These are phyloP conservation scores for Cheilosia vulpina DNA, from an alignment of 2,888 invertebrate genomes.

Conservation along the genomic window DNA sequence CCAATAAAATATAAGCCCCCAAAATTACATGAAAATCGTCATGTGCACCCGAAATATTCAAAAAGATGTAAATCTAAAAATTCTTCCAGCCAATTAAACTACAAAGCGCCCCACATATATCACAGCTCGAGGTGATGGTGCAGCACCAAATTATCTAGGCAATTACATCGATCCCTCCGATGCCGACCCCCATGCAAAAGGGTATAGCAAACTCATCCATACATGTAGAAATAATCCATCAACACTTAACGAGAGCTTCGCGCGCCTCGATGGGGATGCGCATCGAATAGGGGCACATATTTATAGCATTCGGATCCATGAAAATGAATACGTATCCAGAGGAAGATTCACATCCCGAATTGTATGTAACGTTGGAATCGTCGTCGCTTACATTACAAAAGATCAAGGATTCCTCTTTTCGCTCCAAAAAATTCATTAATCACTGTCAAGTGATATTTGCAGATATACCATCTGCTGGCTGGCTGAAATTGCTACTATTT, in stretches of 20 bases:
- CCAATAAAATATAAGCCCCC: too few relatives aligned
- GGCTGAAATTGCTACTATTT: slow-evolving; percentile 63
- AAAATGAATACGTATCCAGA: slow-evolving; percentile 34
- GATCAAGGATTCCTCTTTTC: slow-evolving; percentile 73
- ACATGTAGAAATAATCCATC: slow-evolving; percentile 65
- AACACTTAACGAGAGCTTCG: slow-evolving; percentile 64
- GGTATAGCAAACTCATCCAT: slow-evolving; percentile 28
- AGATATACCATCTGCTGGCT: slow-evolving; percentile 72
- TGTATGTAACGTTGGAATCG: slow-evolving; percentile 26
- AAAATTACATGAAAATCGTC: neutral
- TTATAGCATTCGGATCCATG: slow-evolving; percentile 59
- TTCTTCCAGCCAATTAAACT: slow-evolving; percentile 67
- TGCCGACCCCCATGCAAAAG: slow-evolving; percentile 62
- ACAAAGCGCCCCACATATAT: slow-evolving; percentile 20
- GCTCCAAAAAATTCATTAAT: slow-evolving; percentile 76
- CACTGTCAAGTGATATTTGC: slow-evolving; percentile 76
- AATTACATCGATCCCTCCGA: slow-evolving; percentile 69
- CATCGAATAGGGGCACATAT: neutral
- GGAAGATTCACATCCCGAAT: slow-evolving; percentile 52
- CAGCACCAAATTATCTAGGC: slow-evolving; percentile 71
- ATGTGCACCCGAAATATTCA: neutral
- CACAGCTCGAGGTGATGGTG: slow-evolving; percentile 44
- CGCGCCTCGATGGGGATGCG: slow-evolving; percentile 27
- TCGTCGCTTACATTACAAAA: slow-evolving; percentile 69
- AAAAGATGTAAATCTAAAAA: slow-evolving; percentile 52